Base-by-base conservation (phyloP, 2,888 invertebrate genomes). In the Plusia festucae region DNA sequence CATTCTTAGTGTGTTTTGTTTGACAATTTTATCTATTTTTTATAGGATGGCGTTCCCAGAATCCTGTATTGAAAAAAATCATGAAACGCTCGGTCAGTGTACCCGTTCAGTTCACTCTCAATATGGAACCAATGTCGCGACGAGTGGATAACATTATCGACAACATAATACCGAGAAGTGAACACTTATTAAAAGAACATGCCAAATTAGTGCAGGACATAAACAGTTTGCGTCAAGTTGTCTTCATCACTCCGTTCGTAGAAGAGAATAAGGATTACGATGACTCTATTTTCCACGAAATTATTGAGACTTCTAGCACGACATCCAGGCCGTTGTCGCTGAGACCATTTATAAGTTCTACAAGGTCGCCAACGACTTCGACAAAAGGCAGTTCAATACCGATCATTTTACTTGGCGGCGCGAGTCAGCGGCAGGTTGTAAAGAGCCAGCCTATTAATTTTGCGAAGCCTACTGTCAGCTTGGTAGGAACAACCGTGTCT, bases 151-250 rank as follows among this genome's bases (percentile, higher is more conserved):
- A 56, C 22, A 63, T 81, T 46, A 59, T 77, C 51, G 77, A 72
- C 24, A 79, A 79, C 46, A 55, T 75, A 32, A 79, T 81, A 70
- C 81, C 82, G 27, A 70, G 66, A 60, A 73, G 71, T 27, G 73
- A 79, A 55, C 67, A 73, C 58, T 73, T 81, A 34, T 53, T 92
- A 8, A 93, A 90, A 69, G 94, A 94, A 67, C 94, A 95, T 73
- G 94, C 94, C 0, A 94, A 94, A 78, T 83, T 95, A 22, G 94
- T 95, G 7, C 94, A 93, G 68, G 94, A 95, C 69, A 95, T 95
- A 58, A 95, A 95, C 73, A 84, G 94, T 60, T 78, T 95, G 27
- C 87, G 89, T 32, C 94, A 94, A 72, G 82, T 90, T 2, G 88
- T 92, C 27, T 92, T 88, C 60, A 85, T 93, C 6, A 85, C 90